A percentile compares a stretch with the other conserved stretches of the same genome.
Evolutionary conservation across 1,140 invertebrate species (phyloP).

Genomic region (Bicyclus anynana): DNA sequence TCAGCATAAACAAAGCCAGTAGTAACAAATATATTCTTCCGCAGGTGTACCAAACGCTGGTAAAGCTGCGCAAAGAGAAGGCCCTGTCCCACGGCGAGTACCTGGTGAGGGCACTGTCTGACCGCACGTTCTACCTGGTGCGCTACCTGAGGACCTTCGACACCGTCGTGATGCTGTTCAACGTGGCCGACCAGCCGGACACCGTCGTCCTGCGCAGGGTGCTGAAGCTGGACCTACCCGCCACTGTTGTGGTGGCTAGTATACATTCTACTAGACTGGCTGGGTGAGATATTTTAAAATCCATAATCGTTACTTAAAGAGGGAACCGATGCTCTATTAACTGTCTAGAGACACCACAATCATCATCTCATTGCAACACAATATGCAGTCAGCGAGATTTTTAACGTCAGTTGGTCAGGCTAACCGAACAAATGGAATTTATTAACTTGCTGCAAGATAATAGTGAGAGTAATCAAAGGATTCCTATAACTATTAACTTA

Average conservation of each 20-base stretch:
- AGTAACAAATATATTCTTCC: too few relatives aligned
- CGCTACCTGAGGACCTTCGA: constrained; percentile 46
- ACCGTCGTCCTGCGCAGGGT: constrained; percentile 40
- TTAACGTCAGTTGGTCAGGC: too few relatives aligned
- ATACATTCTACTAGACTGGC: constrained; percentile 42
- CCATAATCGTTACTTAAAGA: too few relatives aligned
- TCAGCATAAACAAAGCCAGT: too few relatives aligned
- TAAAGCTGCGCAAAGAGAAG: constrained; percentile 43
- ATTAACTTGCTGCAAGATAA: too few relatives aligned
- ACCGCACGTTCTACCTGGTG: constrained; percentile 44
- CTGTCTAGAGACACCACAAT: too few relatives aligned
- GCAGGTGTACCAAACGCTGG: constrained; percentile 61
- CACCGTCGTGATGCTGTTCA: constrained; percentile 59
- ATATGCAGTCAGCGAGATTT: too few relatives aligned
- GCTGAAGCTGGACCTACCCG: constrained; percentile 38
- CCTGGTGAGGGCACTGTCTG: constrained; percentile 51
- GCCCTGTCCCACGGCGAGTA: constrained; percentile 59
- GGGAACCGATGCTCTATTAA: too few relatives aligned
- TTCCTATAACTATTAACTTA: too few relatives aligned
- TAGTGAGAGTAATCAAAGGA: too few relatives aligned
- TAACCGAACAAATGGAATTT: too few relatives aligned
- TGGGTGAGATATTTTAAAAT: constrained; percentile 48
- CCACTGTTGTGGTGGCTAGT: constrained; percentile 55
- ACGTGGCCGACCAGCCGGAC: constrained; percentile 49
- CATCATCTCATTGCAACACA: too few relatives aligned